These are phyloP conservation scores for Catharus ustulatus DNA, from an alignment of 2,797 vertebrate species.

Conservation along the genomic window DNA sequence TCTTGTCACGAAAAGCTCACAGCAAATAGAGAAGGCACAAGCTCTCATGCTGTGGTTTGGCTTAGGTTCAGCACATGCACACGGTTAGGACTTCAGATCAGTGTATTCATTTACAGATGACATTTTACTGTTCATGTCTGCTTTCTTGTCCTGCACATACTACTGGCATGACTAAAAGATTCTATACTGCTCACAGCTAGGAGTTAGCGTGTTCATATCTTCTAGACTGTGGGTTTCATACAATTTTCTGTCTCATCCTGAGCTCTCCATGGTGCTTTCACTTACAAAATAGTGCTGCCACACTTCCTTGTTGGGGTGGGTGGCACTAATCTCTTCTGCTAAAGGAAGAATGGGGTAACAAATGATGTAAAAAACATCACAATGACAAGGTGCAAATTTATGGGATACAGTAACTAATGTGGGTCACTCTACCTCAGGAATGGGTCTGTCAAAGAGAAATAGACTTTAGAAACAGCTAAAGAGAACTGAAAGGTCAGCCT, in stretches of 20 bases:
- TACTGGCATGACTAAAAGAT: neutral
- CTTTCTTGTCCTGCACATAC: neutral
- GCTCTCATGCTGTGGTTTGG: neutral
- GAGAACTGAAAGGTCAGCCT: neutral
- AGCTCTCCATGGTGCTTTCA: neutral
- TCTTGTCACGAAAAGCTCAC: constrained; percentile 7
- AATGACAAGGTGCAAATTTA: neutral
- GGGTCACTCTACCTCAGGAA: neutral
- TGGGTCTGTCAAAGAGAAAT: neutral
- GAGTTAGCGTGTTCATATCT: neutral
- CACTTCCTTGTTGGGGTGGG: neutral
- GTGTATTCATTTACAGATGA: neutral
- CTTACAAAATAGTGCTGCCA: neutral
- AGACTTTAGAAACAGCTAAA: neutral
- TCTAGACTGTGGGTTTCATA: neutral
- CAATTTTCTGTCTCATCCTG: neutral
- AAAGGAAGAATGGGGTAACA: neutral
- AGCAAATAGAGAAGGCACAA: neutral
- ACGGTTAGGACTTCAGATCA: constrained; percentile 1
- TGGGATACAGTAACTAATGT: neutral
- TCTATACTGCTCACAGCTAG: neutral
- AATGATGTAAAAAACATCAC: neutral
- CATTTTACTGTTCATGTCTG: neutral
- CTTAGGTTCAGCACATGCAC: neutral
- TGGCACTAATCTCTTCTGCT: neutral